Evolutionary conservation across 1,140 invertebrate genomes (phyloP), one percentile per base, ranked within the genome.

Genomic region (Brachionus angularis): DNA sequence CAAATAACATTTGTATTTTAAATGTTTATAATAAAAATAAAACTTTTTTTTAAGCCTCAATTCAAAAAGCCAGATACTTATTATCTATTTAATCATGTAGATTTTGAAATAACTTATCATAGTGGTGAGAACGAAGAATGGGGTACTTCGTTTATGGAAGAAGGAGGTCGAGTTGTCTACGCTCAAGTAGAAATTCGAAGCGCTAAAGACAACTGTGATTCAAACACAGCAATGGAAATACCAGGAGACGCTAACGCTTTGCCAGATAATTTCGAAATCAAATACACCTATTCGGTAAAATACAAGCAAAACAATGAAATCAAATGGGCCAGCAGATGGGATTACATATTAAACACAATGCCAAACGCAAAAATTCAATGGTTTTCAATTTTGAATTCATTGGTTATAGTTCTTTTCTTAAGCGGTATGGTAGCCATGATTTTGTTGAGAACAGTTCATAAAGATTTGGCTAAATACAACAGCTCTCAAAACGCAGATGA

Each of bases 391-490:
- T 78, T 86, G 76, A 86, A 86, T 74, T 84, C 84, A 10, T 75
- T 86, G 62, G 84, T 86, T 12, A 86, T 86, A 75, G 85, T 86
- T 3, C 75, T 86, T n/a, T 86, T 86, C 76, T 74, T 86, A 58
- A 95, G 93, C 75, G 96, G 95, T 74, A 98, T 99, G 95, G 93
- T 98, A 12, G 96, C 94, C 10, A 98, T 98, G 94, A 98, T 98
- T 76, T 86, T 99, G 80, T 81, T 99, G 62, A 85, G 96, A 71
- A 98, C 95, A 18, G 83, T 99, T 33, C 94, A 98, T 79, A 96
- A 96, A 82, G 96, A 99, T 83, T 98, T 98, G 77, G 94, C 94
- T 16, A 85, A 96, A 78, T 98, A 98, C 79, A 98, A 98, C 84
- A 94, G 89, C 82, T 62, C 16, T 18, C 8, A 39, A 29, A 31